Evolutionary conservation across 1,140 invertebrate genomes (phyloP).

Genomic region (Cotesia glomerata): DNA sequence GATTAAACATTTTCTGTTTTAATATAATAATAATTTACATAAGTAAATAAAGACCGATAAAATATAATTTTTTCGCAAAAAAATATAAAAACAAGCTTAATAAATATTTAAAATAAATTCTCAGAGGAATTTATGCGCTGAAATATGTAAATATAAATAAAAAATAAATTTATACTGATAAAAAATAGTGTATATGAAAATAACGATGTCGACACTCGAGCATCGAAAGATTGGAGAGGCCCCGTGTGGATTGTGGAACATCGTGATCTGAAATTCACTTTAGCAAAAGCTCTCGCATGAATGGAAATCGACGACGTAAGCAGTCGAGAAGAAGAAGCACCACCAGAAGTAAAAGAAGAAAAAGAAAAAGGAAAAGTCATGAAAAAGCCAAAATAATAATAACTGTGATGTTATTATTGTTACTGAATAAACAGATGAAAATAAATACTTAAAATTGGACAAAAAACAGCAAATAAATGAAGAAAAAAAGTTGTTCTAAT

Average conservation of each 20-base stretch:
- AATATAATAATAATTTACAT: no score
- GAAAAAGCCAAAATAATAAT: not conserved
- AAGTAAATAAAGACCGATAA: no score
- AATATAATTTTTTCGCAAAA: no score
- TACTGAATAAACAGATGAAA: not conserved
- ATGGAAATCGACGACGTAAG: constrained; percentile 40
- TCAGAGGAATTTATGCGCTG: no score
- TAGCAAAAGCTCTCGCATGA: constrained; percentile 46
- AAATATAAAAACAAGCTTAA: no score
- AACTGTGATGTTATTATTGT: not conserved
- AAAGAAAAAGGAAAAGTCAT: constrained; percentile 13
- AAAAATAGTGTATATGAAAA: no score
- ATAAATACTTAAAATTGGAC: not conserved
- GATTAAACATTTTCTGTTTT: no score
- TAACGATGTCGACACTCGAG: not conserved
- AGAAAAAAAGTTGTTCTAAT: not conserved
- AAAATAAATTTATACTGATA: no score
- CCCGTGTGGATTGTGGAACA: constrained; percentile 5
- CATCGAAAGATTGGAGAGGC: not conserved
- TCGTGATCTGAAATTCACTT: constrained; percentile 43
- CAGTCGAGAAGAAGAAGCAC: constrained; percentile 1
- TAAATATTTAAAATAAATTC: no score
- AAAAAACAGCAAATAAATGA: constrained; percentile 8
- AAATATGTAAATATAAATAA: no score
- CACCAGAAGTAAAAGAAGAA: constrained; percentile 16